A percentile compares a stretch with the other conserved stretches of the same genome.
phyloP scores from a whole-genome alignment of 2,888 invertebrate genomes.

The Tenthredo notha region DNA sequence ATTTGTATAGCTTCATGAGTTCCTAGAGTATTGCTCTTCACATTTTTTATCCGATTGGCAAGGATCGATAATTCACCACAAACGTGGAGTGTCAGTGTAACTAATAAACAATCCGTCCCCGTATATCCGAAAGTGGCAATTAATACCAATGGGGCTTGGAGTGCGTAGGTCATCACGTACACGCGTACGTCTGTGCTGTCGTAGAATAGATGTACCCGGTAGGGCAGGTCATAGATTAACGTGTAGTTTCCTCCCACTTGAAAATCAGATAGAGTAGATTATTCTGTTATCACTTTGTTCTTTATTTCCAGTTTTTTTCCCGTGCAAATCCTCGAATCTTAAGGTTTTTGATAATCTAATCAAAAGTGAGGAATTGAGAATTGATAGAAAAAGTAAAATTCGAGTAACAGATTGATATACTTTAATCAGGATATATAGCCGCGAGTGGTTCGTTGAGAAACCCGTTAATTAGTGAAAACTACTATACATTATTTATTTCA shows the following conservation, averaged over 20 bases:
- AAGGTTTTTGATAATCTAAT: not conserved
- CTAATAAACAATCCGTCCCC: constrained; percentile 67
- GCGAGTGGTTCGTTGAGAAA: not conserved
- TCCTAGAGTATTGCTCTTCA: constrained; percentile 58
- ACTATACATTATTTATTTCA: not conserved
- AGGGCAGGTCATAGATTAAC: constrained; percentile 64
- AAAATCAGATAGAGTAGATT: not conserved
- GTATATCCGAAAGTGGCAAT: constrained; percentile 66
- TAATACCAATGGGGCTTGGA: constrained; percentile 67
- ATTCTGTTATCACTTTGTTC: not conserved
- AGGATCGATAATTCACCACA: constrained; percentile 68
- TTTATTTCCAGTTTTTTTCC: not conserved
- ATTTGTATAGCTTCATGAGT: constrained; percentile 60
- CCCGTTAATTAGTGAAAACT: not conserved
- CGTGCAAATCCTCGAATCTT: not conserved
- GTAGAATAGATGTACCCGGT: constrained; percentile 69
- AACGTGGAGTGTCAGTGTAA: constrained; percentile 68
- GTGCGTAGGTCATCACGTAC: constrained; percentile 65
- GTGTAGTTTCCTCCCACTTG: constrained; percentile 43
- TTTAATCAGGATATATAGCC: not conserved
- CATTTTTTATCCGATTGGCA: constrained; percentile 63
- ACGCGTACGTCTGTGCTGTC: constrained; percentile 64
- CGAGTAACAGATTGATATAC: too few species aligned
- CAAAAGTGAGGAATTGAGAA: not conserved
- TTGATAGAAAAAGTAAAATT: too few species aligned